These are phyloP conservation scores for Agapostemon virescens DNA, from an alignment of 2,888 invertebrate genomes.

Conservation along the genomic window DNA sequence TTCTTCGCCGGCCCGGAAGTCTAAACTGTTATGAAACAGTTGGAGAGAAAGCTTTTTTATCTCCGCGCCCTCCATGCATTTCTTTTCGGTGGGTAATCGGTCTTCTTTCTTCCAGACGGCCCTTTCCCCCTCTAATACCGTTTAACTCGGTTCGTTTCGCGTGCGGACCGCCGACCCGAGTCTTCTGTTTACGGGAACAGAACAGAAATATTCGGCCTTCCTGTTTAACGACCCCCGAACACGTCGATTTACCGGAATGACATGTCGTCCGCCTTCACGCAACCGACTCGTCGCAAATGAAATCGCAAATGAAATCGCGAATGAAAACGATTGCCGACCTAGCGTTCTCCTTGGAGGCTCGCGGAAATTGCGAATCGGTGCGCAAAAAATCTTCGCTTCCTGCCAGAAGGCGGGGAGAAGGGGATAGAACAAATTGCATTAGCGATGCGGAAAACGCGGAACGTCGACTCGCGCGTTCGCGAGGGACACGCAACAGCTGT, in stretches of 20 bases:
- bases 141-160: slow-evolving; percentile 26
- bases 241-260: not conserved
- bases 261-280: not conserved
- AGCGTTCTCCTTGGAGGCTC: not conserved
- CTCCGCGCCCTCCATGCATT: slow-evolving; percentile 52
- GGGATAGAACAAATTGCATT: not conserved
- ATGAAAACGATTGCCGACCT: not conserved
- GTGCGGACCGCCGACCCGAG: not conserved
- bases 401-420: not conserved
- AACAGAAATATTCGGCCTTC: not conserved
- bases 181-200: slow-evolving; percentile 1
- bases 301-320: no score
- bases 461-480: not conserved
- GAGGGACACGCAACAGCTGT: not conserved
- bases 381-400: not conserved
- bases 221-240: not conserved
- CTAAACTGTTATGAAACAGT: slow-evolving; percentile 69
- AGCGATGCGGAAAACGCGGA: not conserved
- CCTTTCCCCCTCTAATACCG: not conserved
- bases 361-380: not conserved
- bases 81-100: slow-evolving; percentile 66
- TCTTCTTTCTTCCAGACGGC: slow-evolving; percentile 42
- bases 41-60: slow-evolving; percentile 67
- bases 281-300: not conserved
- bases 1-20: slow-evolving; percentile 57